Percentiles rank a stretch among this genome's conserved stretches.
Conservation (phyloP, 1,140 invertebrate genomes). For the Melitaea cinxia region DNA sequence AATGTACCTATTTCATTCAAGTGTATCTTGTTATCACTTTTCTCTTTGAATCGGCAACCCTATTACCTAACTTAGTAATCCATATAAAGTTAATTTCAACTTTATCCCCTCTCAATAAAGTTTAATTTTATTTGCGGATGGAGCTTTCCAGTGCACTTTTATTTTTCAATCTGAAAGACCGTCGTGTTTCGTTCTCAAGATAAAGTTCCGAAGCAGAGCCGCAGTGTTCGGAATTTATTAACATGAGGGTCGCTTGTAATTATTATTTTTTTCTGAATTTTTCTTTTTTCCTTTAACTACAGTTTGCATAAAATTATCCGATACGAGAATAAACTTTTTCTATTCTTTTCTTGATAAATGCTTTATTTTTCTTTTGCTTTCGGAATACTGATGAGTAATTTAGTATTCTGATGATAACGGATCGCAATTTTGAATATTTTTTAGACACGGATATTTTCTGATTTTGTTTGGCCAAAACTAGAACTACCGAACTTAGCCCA, state of each 20-base stretch:
- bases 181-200: slow-evolving; percentile 19
- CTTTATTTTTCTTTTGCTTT: too few species aligned
- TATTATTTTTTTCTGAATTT: slow-evolving; percentile 10
- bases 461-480: too few species aligned
- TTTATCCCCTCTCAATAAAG: slow-evolving; percentile 28
- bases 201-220: slow-evolving; percentile 9
- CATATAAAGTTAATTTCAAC: slow-evolving; percentile 30
- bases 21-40: not conserved
- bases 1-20: too few species aligned
- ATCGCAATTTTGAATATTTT: too few species aligned
- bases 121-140: slow-evolving; percentile 25
- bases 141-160: slow-evolving; percentile 16
- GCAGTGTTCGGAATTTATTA: slow-evolving; percentile 28
- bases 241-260: slow-evolving; percentile 10
- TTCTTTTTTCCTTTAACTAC: slow-evolving; percentile 4
- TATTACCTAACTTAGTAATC: slow-evolving; percentile 23
- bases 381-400: too few species aligned
- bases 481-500: too few species aligned
- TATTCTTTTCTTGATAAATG: too few species aligned
- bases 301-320: slow-evolving; percentile 1
- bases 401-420: too few species aligned
- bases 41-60: not conserved
- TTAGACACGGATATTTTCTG: too few species aligned
- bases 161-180: slow-evolving; percentile 28
- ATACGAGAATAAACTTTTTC: not conserved